Evolutionary conservation across 2,113 vertebrate genomes (phyloP).

Genomic region (Campylomormyrus tamandua): DNA sequence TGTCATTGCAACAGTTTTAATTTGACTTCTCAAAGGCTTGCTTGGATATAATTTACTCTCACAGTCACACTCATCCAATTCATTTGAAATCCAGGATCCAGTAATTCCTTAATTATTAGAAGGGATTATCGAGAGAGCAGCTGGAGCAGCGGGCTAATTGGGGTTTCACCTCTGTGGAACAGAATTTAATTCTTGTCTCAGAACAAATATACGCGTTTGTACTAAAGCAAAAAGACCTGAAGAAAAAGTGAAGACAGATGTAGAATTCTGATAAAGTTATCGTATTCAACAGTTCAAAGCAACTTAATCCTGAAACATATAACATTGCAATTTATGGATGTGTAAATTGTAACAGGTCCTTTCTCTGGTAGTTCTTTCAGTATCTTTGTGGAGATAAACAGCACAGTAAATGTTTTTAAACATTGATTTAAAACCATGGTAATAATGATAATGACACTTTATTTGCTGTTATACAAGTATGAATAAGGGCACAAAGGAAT

Average conservation of each 20-base stretch:
- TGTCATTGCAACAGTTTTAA: conserved; percentile 28
- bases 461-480: background rate
- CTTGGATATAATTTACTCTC: conserved; percentile 50
- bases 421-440: background rate
- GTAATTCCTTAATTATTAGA: conserved; percentile 66
- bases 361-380: background rate
- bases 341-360: background rate
- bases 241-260: conserved; percentile 30
- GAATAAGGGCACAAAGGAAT: background rate
- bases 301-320: background rate
- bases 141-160: conserved; percentile 63
- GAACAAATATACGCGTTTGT: conserved; percentile 53
- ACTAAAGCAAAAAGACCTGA: conserved; percentile 53
- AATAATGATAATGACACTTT: background rate
- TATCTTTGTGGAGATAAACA: background rate
- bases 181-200: conserved; percentile 56
- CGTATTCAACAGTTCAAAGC: background rate
- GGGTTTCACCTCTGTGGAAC: conserved; percentile 62
- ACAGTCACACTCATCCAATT: conserved; percentile 51
- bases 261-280: background rate
- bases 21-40: conserved; percentile 38
- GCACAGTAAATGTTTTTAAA: background rate
- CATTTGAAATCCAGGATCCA: conserved; percentile 63
- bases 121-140: conserved; percentile 61
- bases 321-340: background rate